Conservation (phyloP, 37 sponge, comb jelly and placozoan species). For the Hexactinellida sp. region DNA sequence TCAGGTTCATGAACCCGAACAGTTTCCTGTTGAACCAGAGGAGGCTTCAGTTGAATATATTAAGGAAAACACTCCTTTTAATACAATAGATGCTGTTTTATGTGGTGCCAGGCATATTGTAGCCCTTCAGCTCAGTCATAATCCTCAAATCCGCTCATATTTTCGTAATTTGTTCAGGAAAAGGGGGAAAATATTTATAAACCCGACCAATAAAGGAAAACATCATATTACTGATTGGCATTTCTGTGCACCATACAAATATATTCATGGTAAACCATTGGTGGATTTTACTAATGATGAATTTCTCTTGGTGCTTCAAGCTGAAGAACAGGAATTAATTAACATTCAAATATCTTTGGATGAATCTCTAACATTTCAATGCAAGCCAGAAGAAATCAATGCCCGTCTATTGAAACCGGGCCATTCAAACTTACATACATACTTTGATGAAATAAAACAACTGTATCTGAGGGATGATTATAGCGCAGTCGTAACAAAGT, state of each 20-base stretch:
- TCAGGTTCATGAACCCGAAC: constrained; percentile 85
- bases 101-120: constrained; percentile 85
- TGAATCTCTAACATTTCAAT: not conserved
- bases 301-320: constrained; percentile 64
- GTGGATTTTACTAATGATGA: constrained; percentile 69
- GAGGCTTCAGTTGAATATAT: constrained; percentile 68
- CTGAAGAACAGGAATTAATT: constrained; percentile 62
- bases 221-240: constrained; percentile 74
- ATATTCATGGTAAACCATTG: constrained; percentile 77
- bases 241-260: constrained; percentile 57
- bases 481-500: constrained; percentile 72
- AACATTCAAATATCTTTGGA: constrained; percentile 52
- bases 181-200: constrained; percentile 58
- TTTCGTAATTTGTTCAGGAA: constrained; percentile 62
- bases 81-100: constrained; percentile 42
- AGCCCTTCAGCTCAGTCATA: constrained; percentile 73
- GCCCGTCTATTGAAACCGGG: not conserved
- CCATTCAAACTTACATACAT: constrained; percentile 25
- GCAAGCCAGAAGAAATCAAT: no score
- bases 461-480: constrained; percentile 84
- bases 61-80: constrained; percentile 44
- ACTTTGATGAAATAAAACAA: constrained; percentile 74
- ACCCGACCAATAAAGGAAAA: constrained; percentile 80
- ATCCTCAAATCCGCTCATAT: constrained; percentile 77
- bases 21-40: constrained; percentile 72